phyloP scores from a whole-genome alignment of 53 echinoderm and acorn worm species.

The Echinarachnius parma region DNA sequence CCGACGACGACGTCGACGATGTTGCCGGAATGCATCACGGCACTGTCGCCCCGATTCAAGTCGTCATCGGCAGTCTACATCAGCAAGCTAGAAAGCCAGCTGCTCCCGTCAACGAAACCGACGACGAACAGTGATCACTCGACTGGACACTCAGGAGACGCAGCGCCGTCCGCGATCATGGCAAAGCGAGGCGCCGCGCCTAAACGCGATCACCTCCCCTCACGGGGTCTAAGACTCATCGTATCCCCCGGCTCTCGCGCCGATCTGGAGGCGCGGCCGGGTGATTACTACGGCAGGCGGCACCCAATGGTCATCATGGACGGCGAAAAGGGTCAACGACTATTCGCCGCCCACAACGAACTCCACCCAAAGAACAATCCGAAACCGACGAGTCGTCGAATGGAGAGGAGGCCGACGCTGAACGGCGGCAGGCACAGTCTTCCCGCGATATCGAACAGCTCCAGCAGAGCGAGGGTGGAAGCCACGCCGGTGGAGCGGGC shows the following conservation, averaged over 20 bases:
- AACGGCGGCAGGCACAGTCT: background rate
- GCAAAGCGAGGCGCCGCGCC: background rate
- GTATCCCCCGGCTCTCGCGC: conserved; percentile 61
- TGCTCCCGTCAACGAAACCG: conserved; percentile 21
- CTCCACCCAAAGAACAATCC: background rate
- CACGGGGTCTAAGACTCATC: conserved; percentile 31
- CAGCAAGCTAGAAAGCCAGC: conserved; percentile 17
- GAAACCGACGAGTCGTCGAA: conserved; percentile 11
- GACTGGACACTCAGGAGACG: background rate
- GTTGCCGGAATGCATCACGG: conserved; percentile 49
- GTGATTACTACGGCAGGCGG: conserved; percentile 50
- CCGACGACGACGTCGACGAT: conserved; percentile 25
- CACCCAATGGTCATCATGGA: conserved; percentile 62
- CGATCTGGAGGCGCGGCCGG: conserved; percentile 36
- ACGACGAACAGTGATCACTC: conserved; percentile 2
- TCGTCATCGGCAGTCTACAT: conserved; percentile 19
- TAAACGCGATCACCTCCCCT: background rate
- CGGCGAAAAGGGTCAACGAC: conserved; percentile 14
- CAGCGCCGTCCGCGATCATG: background rate
- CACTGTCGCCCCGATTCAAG: conserved; percentile 24
- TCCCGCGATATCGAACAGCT: conserved; percentile 27
- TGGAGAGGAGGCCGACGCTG: background rate
- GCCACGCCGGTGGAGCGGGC: conserved; percentile 51
- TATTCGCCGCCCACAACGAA: no score
- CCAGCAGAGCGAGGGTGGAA: background rate